These are phyloP conservation scores for Achlya flavicornis DNA, from an alignment of 2,888 invertebrate species.

Conservation along the genomic window DNA sequence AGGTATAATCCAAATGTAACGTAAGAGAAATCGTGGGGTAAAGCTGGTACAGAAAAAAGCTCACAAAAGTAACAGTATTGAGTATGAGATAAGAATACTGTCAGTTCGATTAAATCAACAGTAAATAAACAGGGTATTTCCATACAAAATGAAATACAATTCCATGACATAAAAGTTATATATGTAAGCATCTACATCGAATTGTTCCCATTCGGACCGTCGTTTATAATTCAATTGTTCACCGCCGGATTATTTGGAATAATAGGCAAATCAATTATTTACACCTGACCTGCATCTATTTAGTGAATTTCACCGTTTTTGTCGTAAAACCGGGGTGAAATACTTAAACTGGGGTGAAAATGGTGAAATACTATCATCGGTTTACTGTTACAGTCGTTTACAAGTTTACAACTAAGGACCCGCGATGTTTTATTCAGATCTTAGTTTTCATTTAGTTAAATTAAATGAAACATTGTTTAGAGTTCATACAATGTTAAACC, in stretches of 20 bases:
- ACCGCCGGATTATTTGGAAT: constrained; percentile 46
- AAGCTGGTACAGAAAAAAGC: too few relatives aligned
- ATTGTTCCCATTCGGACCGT: constrained; percentile 23
- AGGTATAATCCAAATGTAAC: too few relatives aligned
- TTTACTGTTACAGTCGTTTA: constrained; percentile 8
- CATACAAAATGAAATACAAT: background rate
- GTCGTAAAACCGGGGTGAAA: constrained; percentile 10
- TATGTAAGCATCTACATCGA: background rate
- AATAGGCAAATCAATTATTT: constrained; percentile 51
- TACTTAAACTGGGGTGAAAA: constrained; percentile 11
- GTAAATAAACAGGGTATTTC: background rate
- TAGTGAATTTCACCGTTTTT: constrained; percentile 27
- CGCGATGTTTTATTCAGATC: constrained; percentile 1
- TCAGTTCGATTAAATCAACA: background rate
- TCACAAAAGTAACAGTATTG: too few relatives aligned
- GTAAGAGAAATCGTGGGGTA: too few relatives aligned
- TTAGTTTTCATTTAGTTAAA: constrained; percentile 7
- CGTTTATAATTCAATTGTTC: constrained; percentile 51
- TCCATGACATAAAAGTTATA: background rate
- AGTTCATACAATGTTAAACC: background rate
- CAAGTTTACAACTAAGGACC: background rate
- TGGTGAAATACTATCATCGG: constrained; percentile 7
- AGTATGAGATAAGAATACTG: too few relatives aligned
- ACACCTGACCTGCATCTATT: constrained; percentile 42
- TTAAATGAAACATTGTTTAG: constrained; percentile 18